Evolutionary conservation across 2,113 vertebrate species (phyloP), one percentile per base, ranked within the genome.

Genomic region (Geococcyx californianus): DNA sequence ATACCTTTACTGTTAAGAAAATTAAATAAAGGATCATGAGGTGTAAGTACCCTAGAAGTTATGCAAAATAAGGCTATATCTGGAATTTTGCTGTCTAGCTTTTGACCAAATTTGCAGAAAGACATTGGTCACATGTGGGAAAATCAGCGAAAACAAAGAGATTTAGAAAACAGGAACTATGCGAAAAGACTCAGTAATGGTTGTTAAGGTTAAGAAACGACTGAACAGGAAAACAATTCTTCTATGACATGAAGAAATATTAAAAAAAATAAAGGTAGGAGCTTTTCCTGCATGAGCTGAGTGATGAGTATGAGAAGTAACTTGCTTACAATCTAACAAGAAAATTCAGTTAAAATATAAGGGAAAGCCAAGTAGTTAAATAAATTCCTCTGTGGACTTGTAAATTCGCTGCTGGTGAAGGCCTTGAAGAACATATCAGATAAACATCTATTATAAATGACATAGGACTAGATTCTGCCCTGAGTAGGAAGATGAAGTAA

Each of bases 61-160:
- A 84, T 2, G 8, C 11, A 62, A 58, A 85, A 74, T 66, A 6
- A 55, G 0, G 2, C 13, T 75, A 38, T 33, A 72, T 24, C 16
- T 76, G 28, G 9, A 89, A 66, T 77, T 73, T 25, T 62, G 8
- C 24, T 23, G 16, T 18, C 55, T 40, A 77, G 29, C 17, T 91
- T 74, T 82, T 69, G 45, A 78, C 17, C 25, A 51, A 58, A 75
- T 26, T 66, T 63, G 6, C 3, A 91, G 28, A 78, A 87, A 74
- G 16, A 31, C 0, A 0, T 20, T 24, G 64, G 11, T 38, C 25
- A 36, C 21, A 31, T 1, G 1, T 3, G 44, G 10, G 23, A 74
- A 44, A 84, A 60, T 19, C 21, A 81, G 8, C 54, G 51, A 74
- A 84, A 88, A 72, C 6, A 49, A 81, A 62, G n/a, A 78, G 6